These are phyloP conservation scores for Stenchaetothrips biformis DNA, from an alignment of 2,888 invertebrate genomes.

Conservation along the genomic window DNA sequence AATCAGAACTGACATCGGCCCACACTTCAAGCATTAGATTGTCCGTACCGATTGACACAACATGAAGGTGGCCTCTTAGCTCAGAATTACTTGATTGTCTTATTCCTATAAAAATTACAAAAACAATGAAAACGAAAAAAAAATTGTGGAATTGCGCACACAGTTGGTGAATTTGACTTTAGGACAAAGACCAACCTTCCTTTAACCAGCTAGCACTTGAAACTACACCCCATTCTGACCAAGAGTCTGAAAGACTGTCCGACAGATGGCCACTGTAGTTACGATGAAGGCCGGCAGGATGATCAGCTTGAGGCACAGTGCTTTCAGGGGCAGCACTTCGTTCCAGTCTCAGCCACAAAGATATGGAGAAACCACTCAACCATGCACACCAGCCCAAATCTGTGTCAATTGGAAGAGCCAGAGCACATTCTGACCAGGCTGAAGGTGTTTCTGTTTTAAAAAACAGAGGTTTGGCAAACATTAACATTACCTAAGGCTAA, in stretches of 20 bases:
- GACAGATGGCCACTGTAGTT: conserved; percentile 4
- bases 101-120: not conserved
- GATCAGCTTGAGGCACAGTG: not conserved
- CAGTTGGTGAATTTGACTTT: not conserved
- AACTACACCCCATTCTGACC: conserved; percentile 9
- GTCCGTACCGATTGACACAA: conserved; percentile 59
- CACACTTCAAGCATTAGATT: conserved; percentile 58
- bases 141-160: not conserved
- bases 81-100: not conserved
- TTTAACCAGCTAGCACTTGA: not conserved
- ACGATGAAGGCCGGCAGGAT: not conserved
- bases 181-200: not conserved
- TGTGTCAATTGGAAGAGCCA: conserved; percentile 42
- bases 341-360: conserved; percentile 54
- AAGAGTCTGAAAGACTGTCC: conserved; percentile 6
- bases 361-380: conserved; percentile 57
- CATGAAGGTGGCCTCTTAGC: conserved; percentile 46
- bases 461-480: not conserved
- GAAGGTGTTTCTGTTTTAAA: conserved; percentile 30
- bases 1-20: conserved; percentile 50
- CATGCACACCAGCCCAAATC: conserved; percentile 59
- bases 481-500: conserved; percentile 12
- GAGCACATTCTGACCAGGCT: conserved; percentile 43
- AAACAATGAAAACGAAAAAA: not conserved
- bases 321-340: conserved; percentile 28